Evolutionary conservation across 2,113 vertebrate genomes (phyloP), one percentile per base, ranked within the genome.

Genomic region (Lota lota): DNA sequence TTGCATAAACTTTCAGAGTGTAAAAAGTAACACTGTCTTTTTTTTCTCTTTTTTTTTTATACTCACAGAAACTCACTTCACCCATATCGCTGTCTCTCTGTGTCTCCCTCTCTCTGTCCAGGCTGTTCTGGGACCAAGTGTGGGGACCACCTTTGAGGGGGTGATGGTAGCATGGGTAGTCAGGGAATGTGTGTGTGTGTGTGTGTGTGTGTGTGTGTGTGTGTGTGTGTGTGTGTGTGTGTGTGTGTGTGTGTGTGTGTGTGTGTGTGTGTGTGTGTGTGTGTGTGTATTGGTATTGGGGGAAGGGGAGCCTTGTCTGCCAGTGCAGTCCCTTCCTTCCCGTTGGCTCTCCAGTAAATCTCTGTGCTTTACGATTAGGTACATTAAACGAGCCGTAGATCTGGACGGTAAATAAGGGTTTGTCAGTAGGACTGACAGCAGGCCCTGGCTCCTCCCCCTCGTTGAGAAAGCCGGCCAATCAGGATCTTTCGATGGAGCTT

Each of bases 341-440:
- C 80, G 86, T 91, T 92, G 85, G 73, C 79, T 73, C 70, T 78
- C 24, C 36, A 40, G 91, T 93, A 92, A 92, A 92, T 93, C 89
- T 91, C 77, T 17, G 88, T 90, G 91, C 80, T 92, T 92, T 93
- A 93, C 88, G 88, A 92, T 92, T 85, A 92, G 89, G 85, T 85
- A 88, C 87, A 88, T 92, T 91, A 92, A 92, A 90, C 86, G 88
- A 92, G 82, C 88, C 90, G 90, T 91, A 88, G 89, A 92, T 91
- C 88, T 89, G 79, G 82, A 88, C 86, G 82, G 87, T 92, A 92
- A 92, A 92, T 92, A 91, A 92, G 89, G 88, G 83, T 87, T 85
- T 91, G 90, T 91, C 91, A 90, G 83, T 76, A 83, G 69, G 73
- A 79, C 83, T 87, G 88, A 91, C 83, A 84, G 88, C 87, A 83